These are phyloP conservation scores for Ceryle rudis DNA, from an alignment of 2,797 vertebrate genomes.

Conservation along the genomic window DNA sequence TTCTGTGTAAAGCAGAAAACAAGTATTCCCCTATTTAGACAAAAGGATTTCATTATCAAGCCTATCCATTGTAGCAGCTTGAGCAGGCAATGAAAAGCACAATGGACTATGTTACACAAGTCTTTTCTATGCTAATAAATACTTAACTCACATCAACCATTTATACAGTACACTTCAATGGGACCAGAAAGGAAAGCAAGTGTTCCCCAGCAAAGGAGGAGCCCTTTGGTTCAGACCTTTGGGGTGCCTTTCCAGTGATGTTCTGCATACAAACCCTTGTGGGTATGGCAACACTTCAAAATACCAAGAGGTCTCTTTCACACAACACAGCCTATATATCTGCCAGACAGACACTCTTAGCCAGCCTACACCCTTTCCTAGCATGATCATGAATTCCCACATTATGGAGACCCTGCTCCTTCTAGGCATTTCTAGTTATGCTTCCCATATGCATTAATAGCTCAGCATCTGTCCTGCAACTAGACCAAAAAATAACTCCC, in stretches of 20 bases:
- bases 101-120: neutral
- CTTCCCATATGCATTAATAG: neutral
- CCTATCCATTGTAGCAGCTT: neutral
- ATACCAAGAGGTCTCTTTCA: neutral
- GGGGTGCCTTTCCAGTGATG: neutral
- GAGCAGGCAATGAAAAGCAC: neutral
- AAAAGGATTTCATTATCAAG: neutral
- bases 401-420: neutral
- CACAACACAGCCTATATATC: neutral
- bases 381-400: neutral
- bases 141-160: neutral
- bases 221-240: neutral
- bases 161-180: neutral
- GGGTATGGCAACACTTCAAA: neutral
- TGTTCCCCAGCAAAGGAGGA: neutral
- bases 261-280: neutral
- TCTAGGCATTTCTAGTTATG: neutral
- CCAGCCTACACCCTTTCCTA: neutral
- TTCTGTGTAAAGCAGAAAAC: neutral
- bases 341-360: neutral
- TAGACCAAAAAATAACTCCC: neutral
- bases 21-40: neutral
- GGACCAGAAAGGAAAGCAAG: neutral
- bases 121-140: neutral
- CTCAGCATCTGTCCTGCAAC: neutral